Evolutionary conservation across 2,113 vertebrate genomes (phyloP).

Genomic region (Dipodomys stephensi): DNA sequence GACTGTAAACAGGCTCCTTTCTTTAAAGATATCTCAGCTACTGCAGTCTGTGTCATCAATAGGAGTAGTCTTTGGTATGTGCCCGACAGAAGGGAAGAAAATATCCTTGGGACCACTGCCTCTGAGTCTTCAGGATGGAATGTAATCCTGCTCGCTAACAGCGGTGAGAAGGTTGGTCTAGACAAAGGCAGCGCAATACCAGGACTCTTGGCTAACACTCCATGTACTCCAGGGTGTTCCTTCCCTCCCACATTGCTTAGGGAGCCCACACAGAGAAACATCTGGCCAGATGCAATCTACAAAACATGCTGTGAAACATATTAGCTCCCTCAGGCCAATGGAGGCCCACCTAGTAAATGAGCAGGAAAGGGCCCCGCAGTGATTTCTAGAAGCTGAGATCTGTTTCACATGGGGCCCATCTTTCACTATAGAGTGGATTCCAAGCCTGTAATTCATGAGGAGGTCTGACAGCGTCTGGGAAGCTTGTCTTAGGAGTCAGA

Average conservation of each 20-base stretch:
- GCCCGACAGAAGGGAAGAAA: neutral
- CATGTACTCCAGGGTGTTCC: constrained; percentile 60
- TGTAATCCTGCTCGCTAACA: neutral
- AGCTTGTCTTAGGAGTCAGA: constrained; percentile 3
- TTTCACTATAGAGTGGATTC: constrained; percentile 60
- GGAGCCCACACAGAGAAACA: constrained; percentile 76
- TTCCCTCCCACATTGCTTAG: constrained; percentile 72
- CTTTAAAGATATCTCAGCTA: neutral
- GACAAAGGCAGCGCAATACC: neutral
- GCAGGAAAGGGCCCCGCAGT: constrained; percentile 13
- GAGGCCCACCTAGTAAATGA: constrained; percentile 71
- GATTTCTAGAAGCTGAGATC: constrained; percentile 62
- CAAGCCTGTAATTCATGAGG: constrained; percentile 42
- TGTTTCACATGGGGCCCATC: constrained; percentile 34
- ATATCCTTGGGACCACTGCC: neutral
- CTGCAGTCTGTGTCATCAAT: neutral
- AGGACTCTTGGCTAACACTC: constrained; percentile 69
- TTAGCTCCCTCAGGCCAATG: constrained; percentile 54
- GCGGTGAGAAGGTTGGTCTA: neutral
- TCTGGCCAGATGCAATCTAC: constrained; percentile 76
- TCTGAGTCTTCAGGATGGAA: constrained; percentile 26
- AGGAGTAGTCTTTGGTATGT: neutral
- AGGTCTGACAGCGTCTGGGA: constrained; percentile 62
- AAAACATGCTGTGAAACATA: constrained; percentile 70
- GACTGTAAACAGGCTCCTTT: neutral